Evolutionary conservation across 2,888 invertebrate genomes (phyloP).

Genomic region (Gandaritis pyraliata): DNA sequence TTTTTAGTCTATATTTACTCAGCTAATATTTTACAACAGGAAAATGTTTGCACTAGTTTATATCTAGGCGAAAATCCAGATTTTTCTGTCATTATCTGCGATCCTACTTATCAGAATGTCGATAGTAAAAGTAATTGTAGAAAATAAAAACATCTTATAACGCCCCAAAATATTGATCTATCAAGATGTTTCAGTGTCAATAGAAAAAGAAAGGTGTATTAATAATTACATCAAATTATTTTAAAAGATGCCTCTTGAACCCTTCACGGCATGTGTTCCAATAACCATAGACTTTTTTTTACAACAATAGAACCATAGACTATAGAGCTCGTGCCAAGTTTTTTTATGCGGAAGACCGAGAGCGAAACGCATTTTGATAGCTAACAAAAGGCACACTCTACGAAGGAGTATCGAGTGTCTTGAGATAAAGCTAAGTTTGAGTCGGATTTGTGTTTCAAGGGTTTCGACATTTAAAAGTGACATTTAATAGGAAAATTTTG

Average conservation of each 20-base stretch:
- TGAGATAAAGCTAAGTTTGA: conserved; percentile 34
- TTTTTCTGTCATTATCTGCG: too few relatives aligned
- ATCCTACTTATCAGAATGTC: too few relatives aligned
- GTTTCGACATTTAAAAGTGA: neutral
- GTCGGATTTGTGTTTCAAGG: conserved; percentile 5
- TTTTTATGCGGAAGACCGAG: conserved; percentile 72
- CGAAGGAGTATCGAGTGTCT: conserved; percentile 79
- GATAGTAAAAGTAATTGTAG: too few relatives aligned
- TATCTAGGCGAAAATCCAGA: too few relatives aligned
- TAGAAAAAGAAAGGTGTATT: conserved; percentile 41
- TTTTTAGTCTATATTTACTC: too few relatives aligned
- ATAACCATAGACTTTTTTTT: conserved; percentile 27
- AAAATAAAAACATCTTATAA: too few relatives aligned
- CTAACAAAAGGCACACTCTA: conserved; percentile 78
- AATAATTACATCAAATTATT: conserved; percentile 29
- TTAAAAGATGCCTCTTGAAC: conserved; percentile 33
- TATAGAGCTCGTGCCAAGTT: conserved; percentile 75
- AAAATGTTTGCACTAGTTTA: too few relatives aligned
- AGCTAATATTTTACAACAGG: too few relatives aligned
- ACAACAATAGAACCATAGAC: conserved; percentile 22
- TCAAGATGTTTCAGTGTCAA: conserved; percentile 19
- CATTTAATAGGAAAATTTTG: too few relatives aligned
- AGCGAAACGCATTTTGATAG: conserved; percentile 72
- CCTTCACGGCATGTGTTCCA: conserved; percentile 37
- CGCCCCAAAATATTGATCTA: neutral